A percentile compares a stretch with the other conserved stretches of the same genome.
Evolutionary conservation across 2,888 invertebrate genomes (phyloP).

Genomic region (Lithophane semibrunnea): DNA sequence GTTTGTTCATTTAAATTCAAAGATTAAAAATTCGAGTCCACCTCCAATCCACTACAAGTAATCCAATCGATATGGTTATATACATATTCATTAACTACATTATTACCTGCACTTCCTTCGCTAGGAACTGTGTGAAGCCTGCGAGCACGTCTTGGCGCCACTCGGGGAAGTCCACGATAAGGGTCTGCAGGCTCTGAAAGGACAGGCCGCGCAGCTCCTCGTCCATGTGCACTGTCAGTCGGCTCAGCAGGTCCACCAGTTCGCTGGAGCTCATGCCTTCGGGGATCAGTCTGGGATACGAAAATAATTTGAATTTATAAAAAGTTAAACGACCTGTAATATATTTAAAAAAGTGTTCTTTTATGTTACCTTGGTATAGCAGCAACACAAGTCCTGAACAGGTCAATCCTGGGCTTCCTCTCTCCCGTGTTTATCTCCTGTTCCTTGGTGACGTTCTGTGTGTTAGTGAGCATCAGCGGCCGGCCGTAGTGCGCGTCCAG

Average conservation of each 20-base stretch:
- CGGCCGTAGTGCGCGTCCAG: constrained; percentile 98
- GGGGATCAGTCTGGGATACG: constrained; percentile 94
- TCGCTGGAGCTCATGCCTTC: constrained; percentile 99
- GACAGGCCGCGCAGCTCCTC: constrained; percentile 98
- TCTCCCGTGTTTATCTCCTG: constrained; percentile 98
- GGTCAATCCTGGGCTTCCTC: constrained; percentile 98
- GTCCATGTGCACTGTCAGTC: constrained; percentile 99
- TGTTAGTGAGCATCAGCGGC: constrained; percentile 98
- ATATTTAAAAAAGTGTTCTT: not conserved
- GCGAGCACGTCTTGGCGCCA: constrained; percentile 99
- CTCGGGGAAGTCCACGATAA: constrained; percentile 98
- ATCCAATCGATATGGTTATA: not conserved
- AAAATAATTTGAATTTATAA: not conserved
- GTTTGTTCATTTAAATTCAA: too few relatives aligned
- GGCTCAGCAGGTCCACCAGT: constrained; percentile 97
- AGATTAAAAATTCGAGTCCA: not conserved
- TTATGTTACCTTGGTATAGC: constrained; percentile 94
- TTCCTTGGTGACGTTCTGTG: constrained; percentile 98
- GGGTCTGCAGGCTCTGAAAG: constrained; percentile 98
- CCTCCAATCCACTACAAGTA: too few relatives aligned
- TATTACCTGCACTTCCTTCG: constrained; percentile 94
- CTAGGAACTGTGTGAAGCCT: constrained; percentile 98
- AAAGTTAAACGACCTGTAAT: not conserved
- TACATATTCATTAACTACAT: not conserved
- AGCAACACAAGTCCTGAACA: constrained; percentile 99